phyloP scores from a whole-genome alignment of 1,140 invertebrate genomes.

The Papilio glaucus region DNA sequence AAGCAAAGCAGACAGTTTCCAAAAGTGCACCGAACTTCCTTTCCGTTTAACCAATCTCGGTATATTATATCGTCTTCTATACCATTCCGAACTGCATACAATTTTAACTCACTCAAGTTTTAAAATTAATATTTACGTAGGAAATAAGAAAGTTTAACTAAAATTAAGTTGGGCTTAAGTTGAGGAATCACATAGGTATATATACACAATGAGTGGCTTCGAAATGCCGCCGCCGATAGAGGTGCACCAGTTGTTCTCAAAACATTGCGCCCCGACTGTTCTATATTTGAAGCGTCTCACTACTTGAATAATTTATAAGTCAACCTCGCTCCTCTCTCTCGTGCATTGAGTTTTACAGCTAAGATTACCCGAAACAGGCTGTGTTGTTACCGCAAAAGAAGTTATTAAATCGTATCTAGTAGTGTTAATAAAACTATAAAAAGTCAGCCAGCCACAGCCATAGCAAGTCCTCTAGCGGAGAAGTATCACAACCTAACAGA shows the following conservation, averaged over 20 bases:
- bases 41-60: no score
- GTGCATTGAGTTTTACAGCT: constrained; percentile 71
- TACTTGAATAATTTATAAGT: constrained; percentile 81
- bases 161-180: background rate
- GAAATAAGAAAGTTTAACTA: background rate
- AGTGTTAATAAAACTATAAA: background rate
- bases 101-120: no score
- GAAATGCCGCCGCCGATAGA: constrained; percentile 10
- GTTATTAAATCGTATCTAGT: constrained; percentile 46
- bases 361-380: constrained; percentile 59
- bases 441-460: no score
- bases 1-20: no score
- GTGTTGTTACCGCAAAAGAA: constrained; percentile 63
- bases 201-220: background rate
- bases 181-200: background rate
- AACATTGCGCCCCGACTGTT: constrained; percentile 71
- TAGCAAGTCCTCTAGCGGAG: no score
- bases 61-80: no score
- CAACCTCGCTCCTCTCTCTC: constrained; percentile 63
- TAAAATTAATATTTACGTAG: background rate
- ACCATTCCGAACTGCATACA: no score
- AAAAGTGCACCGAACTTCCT: no score
- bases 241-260: constrained; percentile 61
- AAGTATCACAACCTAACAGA: no score
- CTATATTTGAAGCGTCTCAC: constrained; percentile 79